A percentile compares a stretch with the other conserved stretches of the same genome.
Conservation (phyloP, 2,797 vertebrate genomes). For the Triplophysa yarkandensis region DNA sequence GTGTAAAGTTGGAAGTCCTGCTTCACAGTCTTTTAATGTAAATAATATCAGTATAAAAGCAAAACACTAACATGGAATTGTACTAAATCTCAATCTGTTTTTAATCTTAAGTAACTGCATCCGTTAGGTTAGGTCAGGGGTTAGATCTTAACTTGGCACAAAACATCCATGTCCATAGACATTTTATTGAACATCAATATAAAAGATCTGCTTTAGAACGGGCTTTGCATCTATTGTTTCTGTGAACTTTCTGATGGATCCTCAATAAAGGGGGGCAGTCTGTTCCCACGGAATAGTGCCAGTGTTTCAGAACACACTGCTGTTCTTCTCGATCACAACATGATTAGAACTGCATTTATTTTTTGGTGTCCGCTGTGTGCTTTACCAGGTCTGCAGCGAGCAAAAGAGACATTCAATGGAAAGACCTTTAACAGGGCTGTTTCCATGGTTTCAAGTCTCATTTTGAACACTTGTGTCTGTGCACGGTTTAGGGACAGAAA, state of each 20-base stretch:
- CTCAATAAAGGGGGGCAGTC: slow-evolving; percentile 22
- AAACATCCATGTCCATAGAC: slow-evolving; percentile 24
- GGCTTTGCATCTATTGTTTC: slow-evolving; percentile 45
- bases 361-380: slow-evolving; percentile 59
- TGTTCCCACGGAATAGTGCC: slow-evolving; percentile 54
- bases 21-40: not conserved
- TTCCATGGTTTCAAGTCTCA: slow-evolving; percentile 71
- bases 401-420: slow-evolving; percentile 51
- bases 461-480: slow-evolving; percentile 66
- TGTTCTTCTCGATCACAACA: slow-evolving; percentile 38
- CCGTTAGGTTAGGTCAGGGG: too few species aligned
- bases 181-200: slow-evolving; percentile 23
- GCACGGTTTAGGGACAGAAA: slow-evolving; percentile 54
- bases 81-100: not conserved
- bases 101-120: not conserved
- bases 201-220: not conserved
- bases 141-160: not conserved
- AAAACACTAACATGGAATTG: slow-evolving; percentile 8
- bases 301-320: slow-evolving; percentile 44
- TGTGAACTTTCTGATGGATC: slow-evolving; percentile 30
- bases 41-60: not conserved
- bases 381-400: slow-evolving; percentile 58
- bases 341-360: slow-evolving; percentile 59
- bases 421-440: slow-evolving; percentile 63
- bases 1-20: not conserved